A percentile compares a stretch with the other conserved stretches of the same genome.
Evolutionary conservation across 2,113 vertebrate species (phyloP).

Genomic region (Meriones unguiculatus): DNA sequence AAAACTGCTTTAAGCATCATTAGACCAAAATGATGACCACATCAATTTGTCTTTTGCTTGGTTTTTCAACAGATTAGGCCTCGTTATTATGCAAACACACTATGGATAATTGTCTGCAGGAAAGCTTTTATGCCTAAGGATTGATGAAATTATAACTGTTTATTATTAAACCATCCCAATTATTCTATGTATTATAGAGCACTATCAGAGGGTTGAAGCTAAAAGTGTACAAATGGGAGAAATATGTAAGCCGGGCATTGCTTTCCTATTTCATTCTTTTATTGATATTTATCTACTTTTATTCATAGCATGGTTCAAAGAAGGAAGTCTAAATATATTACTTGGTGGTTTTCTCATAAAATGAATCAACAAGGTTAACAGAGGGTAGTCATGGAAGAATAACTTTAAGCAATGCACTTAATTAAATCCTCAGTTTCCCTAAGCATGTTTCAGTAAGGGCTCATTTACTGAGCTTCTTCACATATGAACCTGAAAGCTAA

Average conservation of each 20-base stretch:
- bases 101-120: conserved; percentile 82
- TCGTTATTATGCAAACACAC: conserved; percentile 89
- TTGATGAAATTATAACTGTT: conserved; percentile 85
- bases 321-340: conserved; percentile 60
- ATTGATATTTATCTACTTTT: conserved; percentile 49
- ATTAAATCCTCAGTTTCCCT: conserved; percentile 38
- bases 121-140: conserved; percentile 84
- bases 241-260: conserved; percentile 51
- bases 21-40: conserved; percentile 86
- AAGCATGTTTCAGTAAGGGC: conserved; percentile 34
- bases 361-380: conserved; percentile 64
- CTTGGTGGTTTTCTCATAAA: conserved; percentile 69
- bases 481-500: not conserved
- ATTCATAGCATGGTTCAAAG: conserved; percentile 27
- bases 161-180: conserved; percentile 73
- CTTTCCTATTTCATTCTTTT: conserved; percentile 58
- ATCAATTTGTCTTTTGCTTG: conserved; percentile 88
- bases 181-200: conserved; percentile 54
- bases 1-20: conserved; percentile 89
- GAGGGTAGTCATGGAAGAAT: conserved; percentile 6
- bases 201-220: conserved; percentile 67
- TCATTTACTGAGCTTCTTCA: conserved; percentile 6
- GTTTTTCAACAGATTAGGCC: conserved; percentile 87
- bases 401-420: conserved; percentile 32
- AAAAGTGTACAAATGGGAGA: conserved; percentile 32